Evolutionary conservation across 2,888 invertebrate species (phyloP), one percentile per base, ranked within the genome.

Genomic region (Euspilapteryx auroguttella): DNA sequence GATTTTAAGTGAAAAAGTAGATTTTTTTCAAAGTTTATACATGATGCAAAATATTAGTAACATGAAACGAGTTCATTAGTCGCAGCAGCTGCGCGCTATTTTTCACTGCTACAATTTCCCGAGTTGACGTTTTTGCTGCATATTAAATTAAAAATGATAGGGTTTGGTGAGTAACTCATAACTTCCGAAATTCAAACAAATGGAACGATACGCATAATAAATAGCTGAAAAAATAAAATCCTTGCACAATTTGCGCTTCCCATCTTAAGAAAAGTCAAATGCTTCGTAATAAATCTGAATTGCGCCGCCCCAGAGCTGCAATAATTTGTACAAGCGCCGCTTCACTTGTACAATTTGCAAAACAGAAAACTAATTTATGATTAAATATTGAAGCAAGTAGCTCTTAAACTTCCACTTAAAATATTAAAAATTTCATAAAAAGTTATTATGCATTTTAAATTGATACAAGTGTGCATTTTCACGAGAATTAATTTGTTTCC

Each of bases 61-160:
- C 57, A 54, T 62, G 59, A 65, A 66, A 50, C 51, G 57, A 45
- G 55, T 65, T 65, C 65, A 65, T 65, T 66, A 65, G 61, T 48
- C 40, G 41, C 29, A 47, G 51, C 63, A 65, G 62, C 63, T 62
- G 58, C 40, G 45, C 54, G 41, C 52, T 39, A 64, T 65, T 62
- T 63, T 65, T 66, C 54, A 61, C 54, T 41, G 41, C 50, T 49
- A 56, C 55, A 55, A 54, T 62, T 61, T 61, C 49, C 53, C 45
- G 40, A 31, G 25, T 39, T 51, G 55, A 55, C 55, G 49, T 51
- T 62, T 61, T 55, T 47, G 49, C 56, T 53, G 54, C 47, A 55
- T 53, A 40, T 49, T 46, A 53, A 36, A 55, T 51, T 49, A 42
- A 45, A 46, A 56, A 27, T 21, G 7, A 21, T 12, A 23, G 10